These are phyloP conservation scores for Enteromius fasciolatus DNA, from an alignment of 2,797 vertebrate genomes.

Conservation along the genomic window DNA sequence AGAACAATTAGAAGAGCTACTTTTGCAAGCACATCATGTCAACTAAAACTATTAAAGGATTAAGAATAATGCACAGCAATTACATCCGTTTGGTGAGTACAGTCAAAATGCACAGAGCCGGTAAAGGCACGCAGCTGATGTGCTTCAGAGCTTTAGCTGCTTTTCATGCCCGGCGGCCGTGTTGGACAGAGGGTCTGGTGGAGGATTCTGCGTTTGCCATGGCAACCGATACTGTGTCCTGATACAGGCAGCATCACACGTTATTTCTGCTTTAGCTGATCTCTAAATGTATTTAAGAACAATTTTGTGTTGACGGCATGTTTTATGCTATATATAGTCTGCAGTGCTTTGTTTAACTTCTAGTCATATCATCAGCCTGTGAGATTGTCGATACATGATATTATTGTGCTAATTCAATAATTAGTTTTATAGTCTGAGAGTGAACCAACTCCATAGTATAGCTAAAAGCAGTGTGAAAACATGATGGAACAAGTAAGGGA, in stretches of 20 bases:
- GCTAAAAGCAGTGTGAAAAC: too few relatives aligned
- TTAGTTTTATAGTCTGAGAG: too few relatives aligned
- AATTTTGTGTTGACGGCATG: background rate
- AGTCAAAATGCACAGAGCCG: background rate
- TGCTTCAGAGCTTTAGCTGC: background rate
- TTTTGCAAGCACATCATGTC: background rate
- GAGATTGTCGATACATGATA: too few relatives aligned
- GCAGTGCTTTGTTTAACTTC: too few relatives aligned
- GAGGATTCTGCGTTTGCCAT: constrained; percentile 42
- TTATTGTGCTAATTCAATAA: too few relatives aligned
- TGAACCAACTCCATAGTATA: too few relatives aligned
- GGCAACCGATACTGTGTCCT: constrained; percentile 35
- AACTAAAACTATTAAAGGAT: constrained; percentile 5
- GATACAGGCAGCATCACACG: background rate
- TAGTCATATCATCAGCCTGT: too few relatives aligned
- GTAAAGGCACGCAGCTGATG: constrained; percentile 2
- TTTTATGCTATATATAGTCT: background rate
- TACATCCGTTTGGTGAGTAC: constrained; percentile 27
- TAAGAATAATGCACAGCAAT: constrained; percentile 14
- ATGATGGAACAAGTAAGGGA: too few relatives aligned
- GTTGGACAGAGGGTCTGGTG: constrained; percentile 24
- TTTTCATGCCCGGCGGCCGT: constrained; percentile 6
- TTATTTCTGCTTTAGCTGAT: constrained; percentile 32
- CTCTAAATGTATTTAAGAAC: background rate
- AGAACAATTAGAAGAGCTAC: background rate